Percentiles rank a stretch among this genome's conserved stretches.
Conservation (phyloP, 2,113 vertebrate genomes). For the Prionailurus viverrinus region DNA sequence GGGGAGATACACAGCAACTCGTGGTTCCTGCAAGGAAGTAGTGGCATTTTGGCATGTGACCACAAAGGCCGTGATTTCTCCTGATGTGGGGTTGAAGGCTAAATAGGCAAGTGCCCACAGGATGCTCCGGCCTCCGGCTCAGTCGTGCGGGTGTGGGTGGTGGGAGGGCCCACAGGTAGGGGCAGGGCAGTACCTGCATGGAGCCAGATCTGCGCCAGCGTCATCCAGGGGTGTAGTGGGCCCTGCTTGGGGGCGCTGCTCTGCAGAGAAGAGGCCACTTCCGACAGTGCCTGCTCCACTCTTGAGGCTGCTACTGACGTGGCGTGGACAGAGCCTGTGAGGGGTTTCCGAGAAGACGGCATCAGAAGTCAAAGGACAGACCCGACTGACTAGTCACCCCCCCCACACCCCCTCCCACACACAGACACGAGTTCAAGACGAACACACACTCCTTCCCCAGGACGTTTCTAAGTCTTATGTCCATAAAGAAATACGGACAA, state of each 20-base stretch:
- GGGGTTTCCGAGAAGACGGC: slow-evolving; percentile 34
- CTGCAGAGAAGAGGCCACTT: slow-evolving; percentile 98
- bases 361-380: background rate
- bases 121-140: background rate
- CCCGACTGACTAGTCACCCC: background rate
- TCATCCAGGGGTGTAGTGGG: slow-evolving; percentile 99
- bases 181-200: slow-evolving; percentile 92
- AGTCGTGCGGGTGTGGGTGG: accelerated
- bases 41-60: background rate
- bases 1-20: background rate
- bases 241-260: slow-evolving; percentile 98
- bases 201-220: slow-evolving; percentile 99
- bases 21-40: background rate
- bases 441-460: background rate
- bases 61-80: background rate
- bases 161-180: background rate
- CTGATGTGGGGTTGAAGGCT: background rate
- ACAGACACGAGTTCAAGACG: slow-evolving; percentile 19
- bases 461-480: background rate
- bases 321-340: slow-evolving; percentile 95
- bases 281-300: slow-evolving; percentile 98
- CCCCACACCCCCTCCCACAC: background rate
- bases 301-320: slow-evolving; percentile 98
- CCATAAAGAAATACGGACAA: background rate
- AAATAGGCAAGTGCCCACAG: background rate